Evolutionary conservation across 2,797 vertebrate genomes (phyloP), one percentile per base, ranked within the genome.

Genomic region (Myotis planiceps): DNA sequence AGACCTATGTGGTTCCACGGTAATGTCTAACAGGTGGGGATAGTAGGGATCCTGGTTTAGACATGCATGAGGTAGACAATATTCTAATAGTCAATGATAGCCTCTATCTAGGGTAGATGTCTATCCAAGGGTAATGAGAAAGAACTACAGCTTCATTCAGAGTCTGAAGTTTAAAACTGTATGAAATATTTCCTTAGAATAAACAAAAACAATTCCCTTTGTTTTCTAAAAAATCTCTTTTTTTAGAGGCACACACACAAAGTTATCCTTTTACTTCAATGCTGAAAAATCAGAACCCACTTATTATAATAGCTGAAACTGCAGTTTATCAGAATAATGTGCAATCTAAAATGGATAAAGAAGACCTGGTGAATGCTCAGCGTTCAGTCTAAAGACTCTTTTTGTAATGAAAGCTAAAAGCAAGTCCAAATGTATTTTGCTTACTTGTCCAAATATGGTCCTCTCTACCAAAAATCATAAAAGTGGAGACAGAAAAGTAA

Each of bases 361-460:
- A 84, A 72, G 9, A 27, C 3, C 45, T 89, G 49, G 49, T 69
- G 63, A 58, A 74, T 76, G 16, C 27, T 89, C 39, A 69, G 49
- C 25, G 55, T 58, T 87, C 51, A 45, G 27, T 47, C 29, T 6
- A 72, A 49, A 83, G 25, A 87, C 6, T 71, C 34, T 68, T 80
- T 95, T 49, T 65, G 69, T 39, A 58, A 47, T 19, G 10, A 51
- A 76, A 66, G 88, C 34, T 42, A 90, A 55, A 84, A 87, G 2
- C 6, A 58, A 89, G 6, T 68, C 39, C 42, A 84, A 81, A 95
- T 82, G 80, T 47, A 42, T 83, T 94, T 92, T 89, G 14, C 39
- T 96, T 97, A 9, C 69, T 96, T 98, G 25, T 87, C 21, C 37
- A 95, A 18, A n/a, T 89, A 94, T 85, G 75, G 63, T 88, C 63